A percentile compares a stretch with the other conserved stretches of the same genome.
Evolutionary conservation across 2,113 vertebrate genomes (phyloP).

Genomic region (Octodon degus): DNA sequence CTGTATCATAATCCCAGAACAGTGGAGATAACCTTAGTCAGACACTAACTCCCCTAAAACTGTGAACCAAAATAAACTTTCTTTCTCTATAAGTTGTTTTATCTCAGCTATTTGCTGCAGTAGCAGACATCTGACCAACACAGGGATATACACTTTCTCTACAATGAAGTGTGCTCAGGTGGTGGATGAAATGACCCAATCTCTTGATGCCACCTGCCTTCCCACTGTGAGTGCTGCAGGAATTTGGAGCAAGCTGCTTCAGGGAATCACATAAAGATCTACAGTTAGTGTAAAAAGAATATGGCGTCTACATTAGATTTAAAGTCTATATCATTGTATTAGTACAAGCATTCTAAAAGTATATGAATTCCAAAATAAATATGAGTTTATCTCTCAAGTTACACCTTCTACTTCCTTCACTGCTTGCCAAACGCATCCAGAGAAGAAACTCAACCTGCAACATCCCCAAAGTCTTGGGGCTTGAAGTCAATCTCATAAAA

Average conservation of each 20-base stretch:
- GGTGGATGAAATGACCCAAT: not conserved
- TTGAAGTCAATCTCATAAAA: slow-evolving; percentile 52
- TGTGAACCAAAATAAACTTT: not conserved
- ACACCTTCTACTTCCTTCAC: not conserved
- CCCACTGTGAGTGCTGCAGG: not conserved
- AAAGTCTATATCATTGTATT: not conserved
- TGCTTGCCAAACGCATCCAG: not conserved
- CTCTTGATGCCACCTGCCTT: rapidly evolving
- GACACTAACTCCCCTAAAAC: not conserved
- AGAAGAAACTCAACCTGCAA: not conserved
- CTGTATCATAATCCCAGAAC: not conserved
- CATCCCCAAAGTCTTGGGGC: not conserved
- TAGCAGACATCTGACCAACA: not conserved
- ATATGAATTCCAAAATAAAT: slow-evolving; percentile 46
- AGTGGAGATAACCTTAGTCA: not conserved
- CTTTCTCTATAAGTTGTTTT: not conserved
- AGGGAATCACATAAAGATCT: not conserved
- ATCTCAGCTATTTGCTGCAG: not conserved
- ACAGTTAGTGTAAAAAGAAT: not conserved
- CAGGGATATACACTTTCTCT: not conserved
- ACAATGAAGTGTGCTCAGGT: too few species aligned
- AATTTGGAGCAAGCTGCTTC: not conserved
- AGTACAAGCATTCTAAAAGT: not conserved
- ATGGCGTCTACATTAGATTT: not conserved
- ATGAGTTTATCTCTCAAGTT: not conserved